phyloP scores from a whole-genome alignment of 2,113 vertebrate species.

The Dasypus novemcinctus region DNA sequence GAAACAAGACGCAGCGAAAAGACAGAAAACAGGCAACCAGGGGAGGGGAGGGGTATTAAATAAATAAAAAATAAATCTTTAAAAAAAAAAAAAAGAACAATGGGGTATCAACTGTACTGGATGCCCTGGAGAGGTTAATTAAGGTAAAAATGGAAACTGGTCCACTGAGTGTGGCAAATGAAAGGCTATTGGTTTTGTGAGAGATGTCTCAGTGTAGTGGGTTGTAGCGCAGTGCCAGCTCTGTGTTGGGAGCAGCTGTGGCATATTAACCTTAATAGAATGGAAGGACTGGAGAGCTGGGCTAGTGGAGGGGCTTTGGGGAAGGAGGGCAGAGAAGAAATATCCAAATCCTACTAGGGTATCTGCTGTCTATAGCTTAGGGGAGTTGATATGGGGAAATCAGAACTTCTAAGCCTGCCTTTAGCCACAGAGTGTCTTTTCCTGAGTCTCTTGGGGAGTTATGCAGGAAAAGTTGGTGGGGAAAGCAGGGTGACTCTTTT shows the following conservation, averaged over 20 bases:
- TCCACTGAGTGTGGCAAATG: neutral
- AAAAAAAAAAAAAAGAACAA: too few species aligned
- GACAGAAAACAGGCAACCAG: too few species aligned
- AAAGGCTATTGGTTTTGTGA: too few species aligned
- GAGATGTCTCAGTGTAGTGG: neutral
- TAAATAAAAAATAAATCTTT: too few species aligned
- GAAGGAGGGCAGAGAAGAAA: neutral
- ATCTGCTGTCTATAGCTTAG: neutral
- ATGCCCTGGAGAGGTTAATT: neutral
- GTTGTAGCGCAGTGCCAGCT: neutral
- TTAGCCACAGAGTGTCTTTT: neutral
- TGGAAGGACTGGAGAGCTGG: neutral
- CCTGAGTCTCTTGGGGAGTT: neutral
- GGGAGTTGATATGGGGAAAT: neutral
- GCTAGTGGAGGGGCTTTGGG: neutral
- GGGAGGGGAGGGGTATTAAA: too few species aligned
- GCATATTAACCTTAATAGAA: accelerated
- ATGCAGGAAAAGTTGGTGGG: neutral
- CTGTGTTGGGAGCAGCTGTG: neutral
- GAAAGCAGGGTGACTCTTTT: neutral
- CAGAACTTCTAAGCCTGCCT: accelerated
- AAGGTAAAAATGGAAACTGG: neutral
- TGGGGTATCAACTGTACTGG: neutral
- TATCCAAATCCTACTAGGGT: neutral
- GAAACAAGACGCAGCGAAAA: too few species aligned